Base-by-base conservation (phyloP, 2,888 invertebrate species). In the Drosophila greeni region DNA sequence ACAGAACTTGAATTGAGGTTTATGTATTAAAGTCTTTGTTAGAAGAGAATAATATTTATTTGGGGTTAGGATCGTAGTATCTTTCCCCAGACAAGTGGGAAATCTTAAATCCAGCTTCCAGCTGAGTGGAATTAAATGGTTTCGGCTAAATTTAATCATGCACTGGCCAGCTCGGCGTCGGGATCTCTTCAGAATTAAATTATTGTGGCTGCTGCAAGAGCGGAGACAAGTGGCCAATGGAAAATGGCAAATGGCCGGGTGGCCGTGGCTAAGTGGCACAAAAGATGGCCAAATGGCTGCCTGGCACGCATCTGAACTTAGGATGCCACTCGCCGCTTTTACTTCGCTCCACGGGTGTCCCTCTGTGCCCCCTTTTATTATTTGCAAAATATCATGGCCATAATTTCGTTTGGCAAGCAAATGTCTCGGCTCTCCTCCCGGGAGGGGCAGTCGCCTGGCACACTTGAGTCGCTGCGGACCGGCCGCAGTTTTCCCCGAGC, bases 241-340 rank as follows among this genome's bases (percentile, higher is more conserved):
- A 53, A 33, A 49, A 52, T 36, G 55, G 55, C 18, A 29, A 56
- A 45, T 57, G 48, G 58, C 11, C 36, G 11, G 34, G 42, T 36
- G 65, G 49, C 31, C 42, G 7, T n/a, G 43, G 42, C 40, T 61
- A 51, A 68, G 49, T 69, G 49, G 47, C 52, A 66, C 62, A 67
- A 67, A 66, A 67, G 70, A 67, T 51, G 45, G 23, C 47, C 56
- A 65, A 68, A 81, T 78, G 59, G 59, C 67, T 61, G 52, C 49
- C 53, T 58, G 47, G 72, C 83, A 82, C 75, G 81, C 77, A 74
- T 60, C 68, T 75, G 23, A 78, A 56, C 43, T 55, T 54, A 39
- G 39, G 33, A 40, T 48, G 45, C 31, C n/a, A n/a, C n/a, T 51
- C 52, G 40, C 26, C 37, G 23, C 23, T 40, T 58, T 48, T 40